Evolutionary conservation across 2,888 invertebrate species (phyloP).

Genomic region (Tiphia femorata): DNA sequence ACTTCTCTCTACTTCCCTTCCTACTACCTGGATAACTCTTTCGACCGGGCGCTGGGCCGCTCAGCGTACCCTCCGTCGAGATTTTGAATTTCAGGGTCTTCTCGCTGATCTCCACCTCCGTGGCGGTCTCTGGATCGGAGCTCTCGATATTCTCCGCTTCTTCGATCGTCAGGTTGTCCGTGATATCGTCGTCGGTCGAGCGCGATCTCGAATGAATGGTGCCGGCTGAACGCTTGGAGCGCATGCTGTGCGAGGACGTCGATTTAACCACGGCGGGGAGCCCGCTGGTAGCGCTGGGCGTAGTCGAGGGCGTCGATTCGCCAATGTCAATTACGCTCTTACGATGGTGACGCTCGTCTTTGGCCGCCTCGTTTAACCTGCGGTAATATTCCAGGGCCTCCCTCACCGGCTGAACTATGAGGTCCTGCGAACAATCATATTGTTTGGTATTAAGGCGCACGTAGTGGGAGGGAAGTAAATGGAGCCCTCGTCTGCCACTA

Average conservation of each 20-base stretch:
- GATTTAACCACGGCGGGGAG: constrained; percentile 58
- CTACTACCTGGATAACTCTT: constrained; percentile 79
- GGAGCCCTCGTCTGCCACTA: no score
- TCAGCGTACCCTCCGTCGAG: constrained; percentile 76
- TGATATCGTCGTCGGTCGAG: constrained; percentile 62
- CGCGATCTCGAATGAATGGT: constrained; percentile 62
- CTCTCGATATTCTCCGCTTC: constrained; percentile 72
- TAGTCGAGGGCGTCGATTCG: constrained; percentile 46
- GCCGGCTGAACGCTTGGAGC: constrained; percentile 69
- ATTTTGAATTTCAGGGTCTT: constrained; percentile 83
- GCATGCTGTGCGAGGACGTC: constrained; percentile 66
- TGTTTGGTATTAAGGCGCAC: no score
- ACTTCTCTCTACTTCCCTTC: constrained; percentile 77
- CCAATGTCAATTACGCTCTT: constrained; percentile 70
- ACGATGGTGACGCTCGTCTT: constrained; percentile 73
- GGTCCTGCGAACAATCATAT: constrained; percentile 67
- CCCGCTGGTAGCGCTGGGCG: constrained; percentile 34
- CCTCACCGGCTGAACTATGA: constrained; percentile 75
- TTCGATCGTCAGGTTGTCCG: constrained; percentile 64
- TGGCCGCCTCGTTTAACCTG: constrained; percentile 74
- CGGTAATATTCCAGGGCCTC: constrained; percentile 76
- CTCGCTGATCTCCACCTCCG: constrained; percentile 81
- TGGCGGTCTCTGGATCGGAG: constrained; percentile 78
- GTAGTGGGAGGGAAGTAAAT: no score
- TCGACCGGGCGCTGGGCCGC: constrained; percentile 66